Evolutionary conservation across 2,113 vertebrate species (phyloP).

Genomic region (Thunnus maccoyii): DNA sequence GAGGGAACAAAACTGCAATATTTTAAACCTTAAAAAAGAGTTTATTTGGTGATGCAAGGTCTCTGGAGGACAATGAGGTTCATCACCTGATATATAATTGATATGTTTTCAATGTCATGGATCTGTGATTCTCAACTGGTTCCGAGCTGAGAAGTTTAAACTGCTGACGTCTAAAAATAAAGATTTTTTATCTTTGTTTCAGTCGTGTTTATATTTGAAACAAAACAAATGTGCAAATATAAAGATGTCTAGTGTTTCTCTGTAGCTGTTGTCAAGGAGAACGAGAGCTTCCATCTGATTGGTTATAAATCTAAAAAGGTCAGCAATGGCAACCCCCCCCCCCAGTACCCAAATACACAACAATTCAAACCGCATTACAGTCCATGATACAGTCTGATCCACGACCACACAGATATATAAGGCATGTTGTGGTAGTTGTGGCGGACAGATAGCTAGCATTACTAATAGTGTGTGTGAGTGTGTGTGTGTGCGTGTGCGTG

Average conservation of each 20-base stretch:
- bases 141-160: too few species aligned
- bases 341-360: too few species aligned
- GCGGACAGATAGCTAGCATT: constrained; percentile 1
- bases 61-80: neutral
- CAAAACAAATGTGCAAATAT: constrained; percentile 17
- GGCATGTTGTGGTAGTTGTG: neutral
- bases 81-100: neutral
- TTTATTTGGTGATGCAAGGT: neutral
- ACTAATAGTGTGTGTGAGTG: neutral
- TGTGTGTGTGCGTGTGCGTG: constrained; percentile 24
- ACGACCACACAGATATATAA: constrained; percentile 1
- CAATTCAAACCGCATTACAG: neutral
- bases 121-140: too few species aligned
- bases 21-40: too few species aligned
- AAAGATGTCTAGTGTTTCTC: neutral
- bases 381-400: constrained; percentile 17
- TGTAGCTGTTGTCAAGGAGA: neutral
- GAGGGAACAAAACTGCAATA: too few species aligned
- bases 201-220: neutral
- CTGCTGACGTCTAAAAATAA: neutral
- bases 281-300: too few species aligned
- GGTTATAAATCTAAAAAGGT: too few species aligned
- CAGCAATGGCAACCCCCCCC: too few species aligned
- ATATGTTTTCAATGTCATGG: neutral
- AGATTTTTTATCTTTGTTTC: neutral